These are phyloP conservation scores for Ploceus nigricollis DNA, from an alignment of 2,113 vertebrate species.

Conservation along the genomic window DNA sequence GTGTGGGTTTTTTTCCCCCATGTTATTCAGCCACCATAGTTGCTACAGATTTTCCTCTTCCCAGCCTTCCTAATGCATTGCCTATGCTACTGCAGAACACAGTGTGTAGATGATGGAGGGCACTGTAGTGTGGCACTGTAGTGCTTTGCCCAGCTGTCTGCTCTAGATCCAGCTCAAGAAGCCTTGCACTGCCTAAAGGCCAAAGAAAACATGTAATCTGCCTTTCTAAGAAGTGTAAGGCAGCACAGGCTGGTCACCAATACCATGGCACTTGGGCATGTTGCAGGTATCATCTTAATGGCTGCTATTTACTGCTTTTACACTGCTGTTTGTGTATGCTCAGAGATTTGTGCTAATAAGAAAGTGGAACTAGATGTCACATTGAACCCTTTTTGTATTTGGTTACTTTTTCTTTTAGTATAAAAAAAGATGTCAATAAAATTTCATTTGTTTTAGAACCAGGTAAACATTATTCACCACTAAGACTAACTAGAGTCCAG, in stretches of 20 bases:
- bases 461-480: neutral
- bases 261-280: neutral
- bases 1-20: accelerated
- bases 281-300: neutral
- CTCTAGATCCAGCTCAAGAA: neutral
- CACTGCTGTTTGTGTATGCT: neutral
- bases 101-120: neutral
- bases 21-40: accelerated
- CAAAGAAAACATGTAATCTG: neutral
- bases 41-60: neutral
- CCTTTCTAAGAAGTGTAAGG: neutral
- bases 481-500: neutral
- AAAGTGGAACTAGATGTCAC: neutral
- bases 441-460: neutral
- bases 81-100: neutral
- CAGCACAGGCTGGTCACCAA: neutral
- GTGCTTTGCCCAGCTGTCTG: neutral
- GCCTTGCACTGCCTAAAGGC: neutral
- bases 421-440: neutral
- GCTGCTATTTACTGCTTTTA: neutral
- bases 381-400: neutral
- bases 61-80: neutral
- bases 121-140: neutral
- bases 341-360: neutral
- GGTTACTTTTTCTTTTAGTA: neutral